Evolutionary conservation across 2,797 vertebrate species (phyloP).

Genomic region (Chelon auratus): DNA sequence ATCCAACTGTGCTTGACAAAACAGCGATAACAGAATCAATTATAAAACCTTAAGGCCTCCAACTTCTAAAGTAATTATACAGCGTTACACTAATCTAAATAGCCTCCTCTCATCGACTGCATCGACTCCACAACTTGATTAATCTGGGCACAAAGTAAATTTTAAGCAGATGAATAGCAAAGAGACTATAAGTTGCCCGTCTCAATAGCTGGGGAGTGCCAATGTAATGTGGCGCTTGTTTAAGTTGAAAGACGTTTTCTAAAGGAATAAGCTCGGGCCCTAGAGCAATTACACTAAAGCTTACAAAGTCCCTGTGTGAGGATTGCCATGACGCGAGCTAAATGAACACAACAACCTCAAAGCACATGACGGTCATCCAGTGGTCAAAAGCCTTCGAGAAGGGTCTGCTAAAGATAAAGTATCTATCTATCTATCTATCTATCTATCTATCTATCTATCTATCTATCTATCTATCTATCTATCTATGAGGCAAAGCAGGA

Average conservation of each 20-base stretch:
- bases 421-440: no score
- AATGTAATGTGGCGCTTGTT: conserved; percentile 72
- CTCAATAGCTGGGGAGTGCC: conserved; percentile 45
- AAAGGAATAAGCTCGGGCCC: conserved; percentile 56
- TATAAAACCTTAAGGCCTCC: conserved; percentile 46
- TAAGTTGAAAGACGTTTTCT: conserved; percentile 72
- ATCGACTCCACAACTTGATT: conserved; percentile 56
- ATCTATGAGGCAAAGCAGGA: not conserved
- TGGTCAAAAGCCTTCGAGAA: conserved; percentile 17
- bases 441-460: no score
- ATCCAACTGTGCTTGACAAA: conserved; percentile 44
- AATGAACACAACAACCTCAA: conserved; percentile 52
- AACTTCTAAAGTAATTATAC: conserved; percentile 73
- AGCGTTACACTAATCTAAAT: conserved; percentile 75
- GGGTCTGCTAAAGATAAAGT: not conserved
- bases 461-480: no score
- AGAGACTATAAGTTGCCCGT: conserved; percentile 49
- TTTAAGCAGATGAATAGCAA: conserved; percentile 67
- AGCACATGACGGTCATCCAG: conserved; percentile 28
- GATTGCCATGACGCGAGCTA: conserved; percentile 59
- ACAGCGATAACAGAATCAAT: conserved; percentile 59
- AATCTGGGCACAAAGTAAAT: conserved; percentile 64
- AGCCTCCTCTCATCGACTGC: conserved; percentile 71
- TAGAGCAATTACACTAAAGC: conserved; percentile 60
- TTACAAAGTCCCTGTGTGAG: conserved; percentile 41